Evolutionary conservation across 2,113 vertebrate species (phyloP).

Genomic region (Strigops habroptila): DNA sequence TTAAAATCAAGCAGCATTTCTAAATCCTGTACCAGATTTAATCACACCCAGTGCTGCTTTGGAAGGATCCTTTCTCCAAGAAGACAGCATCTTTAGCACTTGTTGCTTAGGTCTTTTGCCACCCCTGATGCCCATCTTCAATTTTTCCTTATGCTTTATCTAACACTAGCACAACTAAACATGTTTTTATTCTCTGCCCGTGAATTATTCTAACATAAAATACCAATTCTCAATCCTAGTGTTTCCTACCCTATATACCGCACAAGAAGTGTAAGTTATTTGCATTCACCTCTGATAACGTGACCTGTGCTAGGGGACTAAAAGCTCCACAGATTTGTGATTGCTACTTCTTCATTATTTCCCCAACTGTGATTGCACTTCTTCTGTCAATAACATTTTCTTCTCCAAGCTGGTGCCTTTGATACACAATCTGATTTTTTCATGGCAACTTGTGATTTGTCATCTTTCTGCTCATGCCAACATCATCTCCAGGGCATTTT

Average conservation of each 20-base stretch:
- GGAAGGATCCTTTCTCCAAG: not conserved
- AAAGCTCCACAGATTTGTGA: not conserved
- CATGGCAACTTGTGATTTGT: not conserved
- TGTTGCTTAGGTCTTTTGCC: not conserved
- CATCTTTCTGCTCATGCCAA: not conserved
- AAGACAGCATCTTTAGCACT: not conserved
- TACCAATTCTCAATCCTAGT: not conserved
- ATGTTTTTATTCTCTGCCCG: not conserved
- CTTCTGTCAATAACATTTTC: not conserved
- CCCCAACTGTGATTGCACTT: not conserved
- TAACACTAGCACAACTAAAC: not conserved
- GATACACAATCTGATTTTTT: not conserved
- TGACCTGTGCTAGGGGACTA: not conserved
- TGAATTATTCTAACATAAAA: not conserved
- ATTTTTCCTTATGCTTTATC: not conserved
- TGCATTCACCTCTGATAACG: not conserved
- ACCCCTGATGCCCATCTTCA: not conserved
- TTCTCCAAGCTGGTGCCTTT: not conserved
- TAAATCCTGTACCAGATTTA: not conserved
- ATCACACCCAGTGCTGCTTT: not conserved
- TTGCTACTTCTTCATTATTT: not conserved
- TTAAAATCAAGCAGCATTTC: not conserved
- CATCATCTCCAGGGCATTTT: not conserved
- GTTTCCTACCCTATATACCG: not conserved
- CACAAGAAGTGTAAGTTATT: not conserved